phyloP scores from a whole-genome alignment of 2,888 invertebrate genomes.

The Calameuta idolon region DNA sequence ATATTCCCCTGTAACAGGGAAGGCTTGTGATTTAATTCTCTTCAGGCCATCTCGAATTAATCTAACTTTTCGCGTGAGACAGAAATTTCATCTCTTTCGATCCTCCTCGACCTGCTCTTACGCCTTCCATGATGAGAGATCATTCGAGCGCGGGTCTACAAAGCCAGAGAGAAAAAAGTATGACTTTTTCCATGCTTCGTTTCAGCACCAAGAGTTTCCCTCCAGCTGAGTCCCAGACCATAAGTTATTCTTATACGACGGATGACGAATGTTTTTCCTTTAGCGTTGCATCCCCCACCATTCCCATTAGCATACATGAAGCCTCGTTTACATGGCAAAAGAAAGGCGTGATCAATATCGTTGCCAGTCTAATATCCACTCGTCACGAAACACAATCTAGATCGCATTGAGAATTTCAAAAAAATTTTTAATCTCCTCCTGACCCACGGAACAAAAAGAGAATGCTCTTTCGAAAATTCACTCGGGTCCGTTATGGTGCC shows the following conservation, averaged over 20 bases:
- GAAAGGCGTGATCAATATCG: not conserved
- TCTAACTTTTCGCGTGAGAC: not conserved
- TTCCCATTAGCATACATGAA: constrained; percentile 17
- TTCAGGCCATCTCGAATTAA: not conserved
- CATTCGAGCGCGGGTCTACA: not conserved
- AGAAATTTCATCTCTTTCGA: not conserved
- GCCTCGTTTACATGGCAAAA: constrained; percentile 19
- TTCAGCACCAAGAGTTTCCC: not conserved
- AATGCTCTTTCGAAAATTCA: not conserved
- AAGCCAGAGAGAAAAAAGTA: not conserved
- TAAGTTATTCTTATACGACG: constrained; percentile 8
- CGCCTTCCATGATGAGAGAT: not conserved
- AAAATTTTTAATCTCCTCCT: not conserved
- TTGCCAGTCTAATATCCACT: not conserved
- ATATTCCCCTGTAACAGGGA: not conserved
- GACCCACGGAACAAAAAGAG: not conserved
- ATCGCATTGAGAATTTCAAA: not conserved
- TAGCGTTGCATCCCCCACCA: not conserved
- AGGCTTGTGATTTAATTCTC: not conserved
- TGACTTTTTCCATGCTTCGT: not conserved
- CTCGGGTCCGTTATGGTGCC: not conserved
- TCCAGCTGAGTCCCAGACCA: not conserved
- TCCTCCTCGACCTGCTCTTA: not conserved
- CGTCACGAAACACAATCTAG: not conserved
- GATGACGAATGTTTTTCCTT: constrained; percentile 22